Evolutionary conservation across 1,140 invertebrate genomes (phyloP).

Genomic region (Caenorhabditis elegans): WBcel235 BX284605.5:12485501-12486000

Average conservation of each 20-base stretch:
- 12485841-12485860: background rate
- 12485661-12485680: background rate
- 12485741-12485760: background rate
- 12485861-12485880: background rate
- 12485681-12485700: background rate
- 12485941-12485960: conserved; percentile 1
- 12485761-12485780: background rate
- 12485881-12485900: conserved; percentile 1
- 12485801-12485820: background rate
- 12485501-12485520: background rate
- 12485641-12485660: background rate
- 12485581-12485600: conserved; percentile 12
- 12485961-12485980: background rate
- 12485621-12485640: background rate
- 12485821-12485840: background rate
- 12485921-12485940: background rate
- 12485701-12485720: background rate
- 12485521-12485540: background rate
- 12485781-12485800: background rate
- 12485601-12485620: background rate
- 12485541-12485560: conserved; percentile 6
- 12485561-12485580: background rate
- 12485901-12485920: background rate
- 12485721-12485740: background rate
- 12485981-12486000: background rate